Base-by-base conservation (phyloP, 2,797 vertebrate species). In the Philypnodon macrostomus region DNA sequence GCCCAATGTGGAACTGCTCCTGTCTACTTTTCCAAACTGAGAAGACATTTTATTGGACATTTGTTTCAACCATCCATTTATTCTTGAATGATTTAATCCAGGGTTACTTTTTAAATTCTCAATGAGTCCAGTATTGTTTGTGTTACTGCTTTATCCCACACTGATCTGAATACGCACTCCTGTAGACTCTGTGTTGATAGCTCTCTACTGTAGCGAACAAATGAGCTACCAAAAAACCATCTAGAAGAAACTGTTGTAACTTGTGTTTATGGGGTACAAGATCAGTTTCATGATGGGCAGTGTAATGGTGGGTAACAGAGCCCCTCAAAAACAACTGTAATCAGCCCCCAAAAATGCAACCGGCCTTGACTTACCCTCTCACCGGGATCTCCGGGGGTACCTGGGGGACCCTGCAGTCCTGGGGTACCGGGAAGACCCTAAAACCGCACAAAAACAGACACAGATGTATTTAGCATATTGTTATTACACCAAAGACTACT, bases 371-470 rank as follows among this genome's bases (percentile, higher is more conserved):
- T 97, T 89, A 98, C 96, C 91, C 92, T 95, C 53, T 96, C 93
- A 39, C 96, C 96, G 41, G 85, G 91, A 80, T 98, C 96, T 87
- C 96, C 96, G 47, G 83, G 70, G 58, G 92, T 75, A 70, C 96
- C 96, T 47, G 90, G 81, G 71, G 95, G 77, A 70, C 96, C 96
- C 79, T 93, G 94, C 47, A 91, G 84, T 76, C 96, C 96, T 57
- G 94, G 80, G 69, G 93, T 91, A 75, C 96, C 96, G 56, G 92
- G 92, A 66, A 94, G 63, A 88, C 96, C 96, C 96, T 98, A 59
- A 87, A 79, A 87, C 11, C n/a, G 56, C 66, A 81, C 58, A 34
- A 31, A 48, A 31, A 47, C 24, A 63, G 4, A 63, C 18, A 60
- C 44, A 68, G 40, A 63, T 24, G 53, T 44, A 57, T 45, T 73